Percentiles rank a stretch among this genome's conserved stretches.
These are phyloP conservation scores for Leptinotarsa haldemani DNA, from an alignment of 2,888 invertebrate species.

Conservation along the genomic window DNA sequence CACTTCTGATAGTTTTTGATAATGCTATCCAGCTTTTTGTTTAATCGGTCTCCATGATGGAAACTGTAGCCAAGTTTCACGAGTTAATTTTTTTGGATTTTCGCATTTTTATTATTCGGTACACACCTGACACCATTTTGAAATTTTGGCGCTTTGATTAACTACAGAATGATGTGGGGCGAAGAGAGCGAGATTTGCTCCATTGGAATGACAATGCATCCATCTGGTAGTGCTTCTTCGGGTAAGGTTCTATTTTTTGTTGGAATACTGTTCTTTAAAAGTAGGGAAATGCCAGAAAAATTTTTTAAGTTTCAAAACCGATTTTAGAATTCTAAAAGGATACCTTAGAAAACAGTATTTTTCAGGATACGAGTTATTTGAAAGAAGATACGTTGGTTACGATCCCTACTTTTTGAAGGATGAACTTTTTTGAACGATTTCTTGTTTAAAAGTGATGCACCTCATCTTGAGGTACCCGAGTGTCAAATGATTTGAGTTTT, in stretches of 20 bases:
- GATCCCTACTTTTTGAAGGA: too few relatives aligned
- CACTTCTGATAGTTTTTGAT: neutral
- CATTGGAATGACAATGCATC: constrained; percentile 84
- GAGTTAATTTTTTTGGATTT: neutral
- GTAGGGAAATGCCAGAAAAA: neutral
- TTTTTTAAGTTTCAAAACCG: too few relatives aligned
- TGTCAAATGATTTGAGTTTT: too few relatives aligned
- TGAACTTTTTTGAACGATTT: too few relatives aligned
- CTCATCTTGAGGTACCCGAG: too few relatives aligned
- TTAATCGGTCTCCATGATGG: neutral
- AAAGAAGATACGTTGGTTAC: too few relatives aligned
- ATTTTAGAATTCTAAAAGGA: too few relatives aligned
- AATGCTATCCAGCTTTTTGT: neutral
- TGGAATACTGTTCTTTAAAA: too few relatives aligned
- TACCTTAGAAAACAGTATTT: too few relatives aligned
- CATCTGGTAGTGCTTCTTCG: constrained; percentile 79
- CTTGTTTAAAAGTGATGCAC: too few relatives aligned
- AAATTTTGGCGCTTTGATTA: constrained; percentile 5
- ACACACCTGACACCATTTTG: constrained; percentile 19
- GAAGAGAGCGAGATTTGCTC: constrained; percentile 83
- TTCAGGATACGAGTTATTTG: too few relatives aligned
- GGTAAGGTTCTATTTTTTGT: constrained; percentile 67
- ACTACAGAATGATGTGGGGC: constrained; percentile 71
- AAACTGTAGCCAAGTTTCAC: neutral
- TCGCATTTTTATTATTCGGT: neutral